These are phyloP conservation scores for Mastomys natalensis DNA, from an alignment of 2,113 vertebrate genomes.

Conservation along the genomic window DNA sequence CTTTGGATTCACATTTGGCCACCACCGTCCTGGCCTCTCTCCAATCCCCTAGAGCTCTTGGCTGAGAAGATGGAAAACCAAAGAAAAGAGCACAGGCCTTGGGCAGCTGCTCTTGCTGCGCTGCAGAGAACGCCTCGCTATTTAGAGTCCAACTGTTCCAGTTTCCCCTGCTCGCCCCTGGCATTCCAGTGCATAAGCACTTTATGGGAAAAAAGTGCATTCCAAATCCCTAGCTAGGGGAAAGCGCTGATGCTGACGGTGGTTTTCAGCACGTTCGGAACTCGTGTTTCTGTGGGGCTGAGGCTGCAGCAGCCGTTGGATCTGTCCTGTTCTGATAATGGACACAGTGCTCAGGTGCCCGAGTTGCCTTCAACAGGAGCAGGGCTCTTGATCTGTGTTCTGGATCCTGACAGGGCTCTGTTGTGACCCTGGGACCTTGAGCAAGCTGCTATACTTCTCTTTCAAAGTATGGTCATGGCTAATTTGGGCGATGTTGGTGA, in stretches of 20 bases:
- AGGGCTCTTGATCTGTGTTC: background rate
- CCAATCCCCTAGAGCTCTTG: constrained; percentile 71
- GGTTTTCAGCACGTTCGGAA: background rate
- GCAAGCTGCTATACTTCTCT: background rate
- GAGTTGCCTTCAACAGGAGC: background rate
- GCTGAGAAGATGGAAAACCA: constrained; percentile 66
- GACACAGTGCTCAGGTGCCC: background rate
- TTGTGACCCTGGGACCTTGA: background rate
- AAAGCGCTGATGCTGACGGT: background rate
- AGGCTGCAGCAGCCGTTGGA: fast-evolving
- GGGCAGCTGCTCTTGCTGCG: constrained; percentile 56
- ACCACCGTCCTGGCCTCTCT: constrained; percentile 57
- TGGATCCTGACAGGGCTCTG: background rate
- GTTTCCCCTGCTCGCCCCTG: constrained; percentile 1
- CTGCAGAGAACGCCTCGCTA: constrained; percentile 17
- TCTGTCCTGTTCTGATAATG: background rate
- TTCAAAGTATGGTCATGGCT: background rate
- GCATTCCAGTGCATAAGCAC: constrained; percentile 29
- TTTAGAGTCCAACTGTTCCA: constrained; percentile 68
- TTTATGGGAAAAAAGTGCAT: constrained; percentile 33
- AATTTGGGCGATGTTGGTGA: background rate
- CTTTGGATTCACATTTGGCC: constrained; percentile 55
- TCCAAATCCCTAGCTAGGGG: background rate
- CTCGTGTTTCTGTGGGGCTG: background rate
- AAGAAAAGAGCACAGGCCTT: constrained; percentile 69